Evolutionary conservation across 2,797 vertebrate genomes (phyloP).

Genomic region (Syndactyla subalaris): DNA sequence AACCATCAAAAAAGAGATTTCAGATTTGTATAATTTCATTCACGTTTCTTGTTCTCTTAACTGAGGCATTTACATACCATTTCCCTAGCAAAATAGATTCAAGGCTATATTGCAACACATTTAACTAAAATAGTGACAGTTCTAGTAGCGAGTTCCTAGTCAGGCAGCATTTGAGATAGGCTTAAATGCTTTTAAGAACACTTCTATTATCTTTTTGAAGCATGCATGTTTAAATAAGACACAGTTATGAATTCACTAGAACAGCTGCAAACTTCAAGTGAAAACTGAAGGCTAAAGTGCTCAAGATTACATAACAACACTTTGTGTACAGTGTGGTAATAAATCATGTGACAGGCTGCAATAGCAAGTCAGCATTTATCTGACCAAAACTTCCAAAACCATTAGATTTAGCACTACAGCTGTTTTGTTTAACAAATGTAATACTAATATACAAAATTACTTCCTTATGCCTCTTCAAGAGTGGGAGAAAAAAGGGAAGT

Average conservation of each 20-base stretch:
- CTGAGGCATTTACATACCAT: not conserved
- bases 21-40: not conserved
- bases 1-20: not conserved
- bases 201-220: not conserved
- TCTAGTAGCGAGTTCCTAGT: not conserved
- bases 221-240: not conserved
- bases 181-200: not conserved
- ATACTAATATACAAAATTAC: not conserved
- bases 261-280: not conserved
- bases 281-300: not conserved
- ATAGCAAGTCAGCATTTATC: not conserved
- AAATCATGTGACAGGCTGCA: not conserved
- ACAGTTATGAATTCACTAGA: not conserved
- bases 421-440: not conserved
- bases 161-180: not conserved
- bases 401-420: not conserved
- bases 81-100: not conserved
- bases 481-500: accelerated
- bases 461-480: not conserved
- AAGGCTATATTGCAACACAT: slow-evolving; percentile 13
- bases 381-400: not conserved
- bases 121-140: not conserved
- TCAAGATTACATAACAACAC: not conserved
- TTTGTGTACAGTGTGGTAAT: not conserved
- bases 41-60: not conserved